phyloP scores from a whole-genome alignment of 2,888 invertebrate species.

The Nomada flava region DNA sequence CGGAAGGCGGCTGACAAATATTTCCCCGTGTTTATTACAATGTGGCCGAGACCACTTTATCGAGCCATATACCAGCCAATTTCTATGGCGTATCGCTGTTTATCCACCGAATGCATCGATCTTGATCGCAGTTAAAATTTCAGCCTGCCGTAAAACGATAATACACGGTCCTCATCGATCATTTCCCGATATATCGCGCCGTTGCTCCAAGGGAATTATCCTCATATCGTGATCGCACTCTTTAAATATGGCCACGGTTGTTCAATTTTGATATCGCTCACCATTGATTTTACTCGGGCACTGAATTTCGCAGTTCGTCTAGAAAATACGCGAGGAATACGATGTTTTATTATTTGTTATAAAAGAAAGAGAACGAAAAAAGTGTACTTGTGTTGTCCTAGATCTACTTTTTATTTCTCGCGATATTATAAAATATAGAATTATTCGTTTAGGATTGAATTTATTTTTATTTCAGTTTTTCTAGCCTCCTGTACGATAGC shows the following conservation, averaged over 20 bases:
- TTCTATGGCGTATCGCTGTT: constrained; percentile 42
- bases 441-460: no score
- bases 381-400: no score
- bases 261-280: constrained; percentile 25
- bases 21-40: constrained; percentile 52
- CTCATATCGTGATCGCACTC: constrained; percentile 30
- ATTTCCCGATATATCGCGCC: constrained; percentile 31
- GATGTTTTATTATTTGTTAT: no score
- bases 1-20: constrained; percentile 58
- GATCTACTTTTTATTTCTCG: no score
- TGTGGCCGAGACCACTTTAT: constrained; percentile 51
- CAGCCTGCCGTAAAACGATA: constrained; percentile 23
- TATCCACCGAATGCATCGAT: constrained; percentile 45
- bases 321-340: no score
- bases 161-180: constrained; percentile 43
- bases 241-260: constrained; percentile 26
- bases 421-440: no score
- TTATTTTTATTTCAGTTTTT: no score
- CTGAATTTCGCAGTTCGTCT: not conserved
- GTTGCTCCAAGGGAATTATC: constrained; percentile 32
- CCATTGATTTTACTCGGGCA: constrained; percentile 26
- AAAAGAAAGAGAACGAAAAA: no score
- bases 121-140: constrained; percentile 37
- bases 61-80: constrained; percentile 28
- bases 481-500: no score